Evolutionary conservation across 2,113 vertebrate genomes (phyloP).

Genomic region (Phaetusa simplex): DNA sequence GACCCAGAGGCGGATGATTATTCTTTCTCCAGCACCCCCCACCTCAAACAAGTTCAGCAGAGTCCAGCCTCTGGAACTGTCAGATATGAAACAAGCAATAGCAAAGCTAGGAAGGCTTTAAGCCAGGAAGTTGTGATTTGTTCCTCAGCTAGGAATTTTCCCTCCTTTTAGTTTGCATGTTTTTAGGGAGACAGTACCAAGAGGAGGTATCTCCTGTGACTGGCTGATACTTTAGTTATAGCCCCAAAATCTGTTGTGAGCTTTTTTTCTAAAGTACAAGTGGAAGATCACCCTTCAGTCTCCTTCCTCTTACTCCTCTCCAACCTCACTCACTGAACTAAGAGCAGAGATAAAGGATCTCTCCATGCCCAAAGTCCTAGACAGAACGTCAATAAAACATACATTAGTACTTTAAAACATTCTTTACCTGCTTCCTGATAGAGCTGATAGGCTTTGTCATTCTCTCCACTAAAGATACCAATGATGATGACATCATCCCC

Average conservation of each 20-base stretch:
- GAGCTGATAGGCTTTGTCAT: constrained; percentile 80
- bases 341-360: not conserved
- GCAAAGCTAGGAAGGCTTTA: not conserved
- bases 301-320: not conserved
- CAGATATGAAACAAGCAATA: not conserved
- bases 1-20: not conserved
- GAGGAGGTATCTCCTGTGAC: not conserved
- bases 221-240: not conserved
- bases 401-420: not conserved
- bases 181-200: not conserved
- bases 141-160: not conserved
- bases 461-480: constrained; percentile 83
- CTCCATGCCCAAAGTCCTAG: not conserved
- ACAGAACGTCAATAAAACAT: not conserved
- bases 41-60: not conserved
- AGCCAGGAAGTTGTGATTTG: not conserved
- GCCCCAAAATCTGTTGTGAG: not conserved
- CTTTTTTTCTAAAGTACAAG: not conserved
- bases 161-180: not conserved
- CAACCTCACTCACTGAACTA: not conserved
- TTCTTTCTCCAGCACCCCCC: not conserved
- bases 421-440: constrained; percentile 91
- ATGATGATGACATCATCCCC: constrained; percentile 90
- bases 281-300: not conserved
- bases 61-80: not conserved